A percentile compares a stretch with the other conserved stretches of the same genome.
Evolutionary conservation across 2,113 vertebrate species (phyloP).

Genomic region (Erythrolamprus reginae): DNA sequence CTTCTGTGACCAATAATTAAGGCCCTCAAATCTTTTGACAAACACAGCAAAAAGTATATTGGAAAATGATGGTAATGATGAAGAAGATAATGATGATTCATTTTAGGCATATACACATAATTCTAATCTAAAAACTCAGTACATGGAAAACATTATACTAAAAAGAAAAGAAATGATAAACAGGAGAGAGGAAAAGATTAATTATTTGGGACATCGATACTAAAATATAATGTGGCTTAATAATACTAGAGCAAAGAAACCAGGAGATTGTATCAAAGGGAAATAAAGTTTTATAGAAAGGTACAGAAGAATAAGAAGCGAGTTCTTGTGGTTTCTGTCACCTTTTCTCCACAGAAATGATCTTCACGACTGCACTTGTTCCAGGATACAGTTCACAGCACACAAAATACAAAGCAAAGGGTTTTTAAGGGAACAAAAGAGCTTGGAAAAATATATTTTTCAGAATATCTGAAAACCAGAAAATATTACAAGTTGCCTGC

Average conservation of each 20-base stretch:
- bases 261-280: not conserved
- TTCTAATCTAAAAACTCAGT: not conserved
- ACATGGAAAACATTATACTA: not conserved
- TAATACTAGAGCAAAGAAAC: not conserved
- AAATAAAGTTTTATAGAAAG: not conserved
- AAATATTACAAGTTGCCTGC: not conserved
- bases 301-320: not conserved
- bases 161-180: not conserved
- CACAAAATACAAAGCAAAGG: not conserved
- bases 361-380: not conserved
- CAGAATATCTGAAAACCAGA: conserved; percentile 1
- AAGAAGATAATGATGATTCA: not conserved
- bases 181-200: not conserved
- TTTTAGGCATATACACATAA: not conserved
- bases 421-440: not conserved
- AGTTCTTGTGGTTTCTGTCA: not conserved
- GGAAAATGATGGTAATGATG: not conserved
- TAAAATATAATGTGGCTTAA: not conserved
- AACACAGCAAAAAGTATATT: not conserved
- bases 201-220: not conserved
- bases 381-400: not conserved
- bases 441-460: not conserved
- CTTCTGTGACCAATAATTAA: not conserved
- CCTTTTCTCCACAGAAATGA: not conserved
- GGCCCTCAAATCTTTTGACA: not conserved